Base-by-base conservation (phyloP, 2,113 vertebrate species). In the Puntigrus tetrazona region DNA sequence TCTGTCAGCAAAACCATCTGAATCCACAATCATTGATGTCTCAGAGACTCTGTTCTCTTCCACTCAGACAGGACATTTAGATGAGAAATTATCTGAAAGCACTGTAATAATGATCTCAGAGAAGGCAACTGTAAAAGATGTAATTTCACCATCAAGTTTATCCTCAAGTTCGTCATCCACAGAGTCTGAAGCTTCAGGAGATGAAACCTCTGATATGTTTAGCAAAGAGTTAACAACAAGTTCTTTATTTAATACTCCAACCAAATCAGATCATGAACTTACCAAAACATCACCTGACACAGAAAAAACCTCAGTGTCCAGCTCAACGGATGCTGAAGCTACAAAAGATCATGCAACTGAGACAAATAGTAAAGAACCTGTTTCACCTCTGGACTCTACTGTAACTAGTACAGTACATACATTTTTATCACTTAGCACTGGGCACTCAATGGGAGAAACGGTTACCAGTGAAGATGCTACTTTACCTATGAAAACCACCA, bases 401-500 rank as follows among this genome's bases (percentile, higher is more conserved):
- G 0, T 0, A 70, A 1, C 22, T 1, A 41, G 14, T 2, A 3
- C 20, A 0, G 0, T 7, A 13, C 10, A 25, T 5, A 14, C 20
- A 41, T 25, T 70, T 3, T 4, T 5, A 70, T n/a, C 67, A n/a
- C 0, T 7, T 1, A 38, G 0, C 5, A 41, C 34, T 38, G 20
- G 2, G 67, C 0, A 2, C 7, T 70, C 67, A 41, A 70, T 0
- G 0, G 29, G 29, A 4, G 0, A 1, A 41, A 25, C n/a, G 45
- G 7, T 31, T 5, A 57, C 47, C 14, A 77, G 31, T 25, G 2
- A 77, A 77, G 75, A 57, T 36, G 10, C 14, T 25, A 34, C 10
- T 2, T 57, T 31, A 18, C n/a, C 8, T 45, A n/a, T 1, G 57
- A 20, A 16, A 52, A 0, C 8, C 22, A 25, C 5, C 5, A 18